Base-by-base conservation (phyloP, 2,797 vertebrate genomes). In the Sebastes iracundus region DNA sequence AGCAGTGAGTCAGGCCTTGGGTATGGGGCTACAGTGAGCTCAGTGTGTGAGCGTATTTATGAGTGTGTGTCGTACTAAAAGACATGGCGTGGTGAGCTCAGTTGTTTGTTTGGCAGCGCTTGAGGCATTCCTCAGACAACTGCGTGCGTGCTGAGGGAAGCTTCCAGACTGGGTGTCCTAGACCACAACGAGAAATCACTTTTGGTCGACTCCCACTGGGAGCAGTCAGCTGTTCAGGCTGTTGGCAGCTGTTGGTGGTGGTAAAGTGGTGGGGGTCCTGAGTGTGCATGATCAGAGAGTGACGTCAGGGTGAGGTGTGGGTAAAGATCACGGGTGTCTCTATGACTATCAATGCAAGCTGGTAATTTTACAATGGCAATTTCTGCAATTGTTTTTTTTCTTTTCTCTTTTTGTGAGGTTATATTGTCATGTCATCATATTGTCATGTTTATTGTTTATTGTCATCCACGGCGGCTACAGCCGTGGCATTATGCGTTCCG, bases 91-190 rank as follows among this genome's bases (percentile, higher is more conserved):
- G 60, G 82, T 89, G 90, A 91, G 90, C 87, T 93, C 90, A 89
- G 86, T 81, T 92, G 89, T 90, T 86, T 88, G 84, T 91, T 85
- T 90, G 90, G 90, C 90, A 90, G 81, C 1, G 6, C 72, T 4
- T 67, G 69, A 88, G 87, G 70, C 85, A 94, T 94, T 91, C 88
- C 88, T 77, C 73, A 73, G 85, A 91, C 94, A 92, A 93, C 93
- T 94, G 92, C 5, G 22, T 80, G 82, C 80, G 62, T 28, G 60
- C 88, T 82, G 83, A 88, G 64, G 85, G 93, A 95, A 93, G 78
- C 91, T 94, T 95, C 94, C 80, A 92, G 92, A 93, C 70, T 35
- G 64, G 82, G 68, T 78, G 89, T 87, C 84, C 91, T 79, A 72
- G 59, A 88, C 67, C 66, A 32, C 81, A 72, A 67, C 46, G 32